A percentile compares a stretch with the other conserved stretches of the same genome.
These are phyloP conservation scores for Apis laboriosa DNA, from an alignment of 1,140 invertebrate species.

Conservation along the genomic window DNA sequence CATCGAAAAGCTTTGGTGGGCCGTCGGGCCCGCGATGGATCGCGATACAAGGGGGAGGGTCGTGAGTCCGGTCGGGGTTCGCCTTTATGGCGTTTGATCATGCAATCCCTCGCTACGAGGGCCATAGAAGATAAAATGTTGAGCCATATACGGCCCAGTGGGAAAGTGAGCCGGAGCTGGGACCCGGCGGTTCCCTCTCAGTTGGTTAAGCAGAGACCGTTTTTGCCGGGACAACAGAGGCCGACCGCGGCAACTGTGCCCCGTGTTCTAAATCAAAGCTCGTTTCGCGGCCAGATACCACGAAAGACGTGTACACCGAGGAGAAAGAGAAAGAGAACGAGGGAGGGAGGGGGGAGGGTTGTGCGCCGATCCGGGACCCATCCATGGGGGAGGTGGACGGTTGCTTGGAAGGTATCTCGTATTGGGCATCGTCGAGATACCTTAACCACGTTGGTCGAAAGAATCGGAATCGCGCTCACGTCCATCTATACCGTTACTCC, in stretches of 20 bases:
- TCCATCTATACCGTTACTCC: conserved; percentile 62
- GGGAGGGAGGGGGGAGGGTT: not conserved
- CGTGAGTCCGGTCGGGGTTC: conserved; percentile 25
- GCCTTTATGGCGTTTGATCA: conserved; percentile 50
- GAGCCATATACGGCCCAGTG: conserved; percentile 61
- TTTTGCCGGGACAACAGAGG: conserved; percentile 45
- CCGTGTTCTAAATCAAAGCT: conserved; percentile 62
- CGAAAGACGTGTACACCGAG: conserved; percentile 27
- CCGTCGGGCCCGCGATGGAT: not conserved
- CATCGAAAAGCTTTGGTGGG: conserved; percentile 30
- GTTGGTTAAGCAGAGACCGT: conserved; percentile 49
- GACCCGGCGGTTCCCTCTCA: conserved; percentile 31
- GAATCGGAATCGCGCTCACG: conserved; percentile 61
- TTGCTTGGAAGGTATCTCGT: conserved; percentile 33
- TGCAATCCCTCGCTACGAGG: conserved; percentile 46
- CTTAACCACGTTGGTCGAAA: conserved; percentile 26
- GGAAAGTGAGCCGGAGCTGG: conserved; percentile 53
- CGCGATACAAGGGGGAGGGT: not conserved
- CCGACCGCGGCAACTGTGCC: conserved; percentile 47
- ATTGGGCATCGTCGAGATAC: conserved; percentile 38
- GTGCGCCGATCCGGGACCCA: not conserved
- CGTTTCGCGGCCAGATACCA: conserved; percentile 20
- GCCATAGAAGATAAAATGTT: conserved; percentile 63
- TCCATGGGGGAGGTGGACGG: conserved; percentile 4
- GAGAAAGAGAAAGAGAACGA: conserved; percentile 48